These are phyloP conservation scores for Thomomys bottae DNA, from an alignment of 2,113 vertebrate species.

Conservation along the genomic window DNA sequence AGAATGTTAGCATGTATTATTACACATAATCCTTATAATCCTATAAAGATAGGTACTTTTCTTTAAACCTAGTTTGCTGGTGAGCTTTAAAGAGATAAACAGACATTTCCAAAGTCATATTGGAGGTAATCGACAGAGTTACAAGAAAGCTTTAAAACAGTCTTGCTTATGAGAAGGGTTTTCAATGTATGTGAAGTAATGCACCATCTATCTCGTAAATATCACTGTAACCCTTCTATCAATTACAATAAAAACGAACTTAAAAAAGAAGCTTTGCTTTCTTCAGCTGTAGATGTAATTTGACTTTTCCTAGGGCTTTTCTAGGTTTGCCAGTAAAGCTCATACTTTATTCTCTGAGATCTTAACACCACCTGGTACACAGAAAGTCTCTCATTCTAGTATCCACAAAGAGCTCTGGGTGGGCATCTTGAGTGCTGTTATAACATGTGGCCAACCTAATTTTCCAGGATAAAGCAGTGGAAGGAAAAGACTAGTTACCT, in stretches of 20 bases:
- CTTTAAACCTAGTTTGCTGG: not conserved
- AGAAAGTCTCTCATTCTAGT: not conserved
- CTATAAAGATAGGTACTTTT: not conserved
- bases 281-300: not conserved
- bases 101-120: constrained; percentile 16
- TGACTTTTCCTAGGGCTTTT: not conserved
- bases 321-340: not conserved
- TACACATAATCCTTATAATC: not conserved
- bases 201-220: too few relatives aligned
- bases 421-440: not conserved
- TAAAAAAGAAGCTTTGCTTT: too few relatives aligned
- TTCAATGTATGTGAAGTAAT: too few relatives aligned
- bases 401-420: not conserved
- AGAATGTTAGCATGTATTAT: constrained; percentile 7
- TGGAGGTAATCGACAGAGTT: not conserved
- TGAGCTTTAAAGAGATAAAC: not conserved
- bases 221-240: too few relatives aligned
- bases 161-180: too few relatives aligned
- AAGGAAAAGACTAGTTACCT: not conserved
- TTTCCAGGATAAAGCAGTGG: not conserved
- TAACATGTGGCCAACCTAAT: not conserved
- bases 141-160: not conserved
- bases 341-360: not conserved
- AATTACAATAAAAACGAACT: too few relatives aligned
- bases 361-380: not conserved